phyloP scores from a whole-genome alignment of 2,888 invertebrate species.

The Alviniconcha strummeri region DNA sequence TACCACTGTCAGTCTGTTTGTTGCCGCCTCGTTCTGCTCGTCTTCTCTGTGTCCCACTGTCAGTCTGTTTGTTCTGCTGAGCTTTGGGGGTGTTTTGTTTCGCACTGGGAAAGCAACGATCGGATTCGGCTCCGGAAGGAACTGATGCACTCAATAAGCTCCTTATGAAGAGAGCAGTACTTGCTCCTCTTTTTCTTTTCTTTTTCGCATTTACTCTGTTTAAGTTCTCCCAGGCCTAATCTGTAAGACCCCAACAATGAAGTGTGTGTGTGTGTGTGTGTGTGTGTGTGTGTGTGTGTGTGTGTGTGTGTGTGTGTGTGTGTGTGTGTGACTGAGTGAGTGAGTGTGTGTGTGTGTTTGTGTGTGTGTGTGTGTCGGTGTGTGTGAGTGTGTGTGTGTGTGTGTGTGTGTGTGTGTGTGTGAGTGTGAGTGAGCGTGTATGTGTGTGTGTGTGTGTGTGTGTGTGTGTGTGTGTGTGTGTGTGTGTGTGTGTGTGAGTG shows the following conservation, averaged over 20 bases:
- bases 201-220: too few species aligned
- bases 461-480: constrained; percentile 23
- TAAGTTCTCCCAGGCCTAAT: too few species aligned
- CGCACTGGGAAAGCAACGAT: too few species aligned
- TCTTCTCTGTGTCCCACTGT: too few species aligned
- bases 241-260: too few species aligned
- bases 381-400: constrained; percentile 12
- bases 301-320: constrained; percentile 26
- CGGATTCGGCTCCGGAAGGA: too few species aligned
- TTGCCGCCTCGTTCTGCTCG: too few species aligned
- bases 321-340: constrained; percentile 17
- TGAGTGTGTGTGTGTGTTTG: constrained; percentile 20
- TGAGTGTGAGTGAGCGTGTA: too few species aligned
- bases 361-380: constrained; percentile 10
- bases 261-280: constrained; percentile 1
- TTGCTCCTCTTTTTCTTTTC: too few species aligned
- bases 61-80: background rate
- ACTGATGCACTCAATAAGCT: too few species aligned
- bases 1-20: too few species aligned
- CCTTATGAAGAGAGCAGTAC: too few species aligned
- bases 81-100: background rate
- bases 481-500: constrained; percentile 19
- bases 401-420: background rate
- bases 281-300: constrained; percentile 2
- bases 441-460: constrained; percentile 20